Base-by-base conservation (phyloP, 1,140 invertebrate genomes). In the Bicyclus anynana region DNA sequence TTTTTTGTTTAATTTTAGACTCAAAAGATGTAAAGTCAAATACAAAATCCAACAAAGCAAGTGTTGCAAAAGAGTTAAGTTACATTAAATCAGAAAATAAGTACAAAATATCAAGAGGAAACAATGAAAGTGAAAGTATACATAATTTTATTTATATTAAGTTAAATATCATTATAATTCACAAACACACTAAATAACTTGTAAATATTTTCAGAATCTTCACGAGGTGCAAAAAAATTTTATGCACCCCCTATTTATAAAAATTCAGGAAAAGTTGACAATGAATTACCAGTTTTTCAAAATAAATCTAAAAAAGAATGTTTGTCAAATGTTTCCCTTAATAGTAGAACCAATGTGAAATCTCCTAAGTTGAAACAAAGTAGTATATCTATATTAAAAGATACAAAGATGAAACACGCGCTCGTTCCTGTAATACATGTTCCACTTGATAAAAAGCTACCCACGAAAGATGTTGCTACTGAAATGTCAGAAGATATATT, bases 351-450 rank as follows among this genome's bases (percentile, higher is more conserved):
- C 23, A 9, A 46, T 14, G 21, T 47, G 16, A 50, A 61, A 66
- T 54, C 52, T 46, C 51, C 65, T 38, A 46, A 61, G 35, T 44
- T 59, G 42, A 71, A 69, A 16, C 67, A 53, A 46, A 62, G 35
- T 48, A 65, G 61, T 56, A 42, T 54, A 47, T 50, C 61, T 20
- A 46, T 75, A 18, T 35, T 70, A 12, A 72, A 69, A 69, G 61
- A 76, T 51, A 59, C 69, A 47, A 56, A 65, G 27, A 65, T 54
- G 14, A 67, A 65, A 50, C 59, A 62, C 26, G 72, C 69, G 49
- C 60, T 70, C 14, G 35, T 73, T 2, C 62, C 60, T 18, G 47
- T 80, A 26, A 80, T 81, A 62, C 66, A 67, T 66, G 74, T 81
- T 17, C 78, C 80, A 42, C 49, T 78, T 13, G 77, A 80, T 48